These are phyloP conservation scores for Potorous gilbertii DNA, from an alignment of 2,797 vertebrate genomes.

Conservation along the genomic window DNA sequence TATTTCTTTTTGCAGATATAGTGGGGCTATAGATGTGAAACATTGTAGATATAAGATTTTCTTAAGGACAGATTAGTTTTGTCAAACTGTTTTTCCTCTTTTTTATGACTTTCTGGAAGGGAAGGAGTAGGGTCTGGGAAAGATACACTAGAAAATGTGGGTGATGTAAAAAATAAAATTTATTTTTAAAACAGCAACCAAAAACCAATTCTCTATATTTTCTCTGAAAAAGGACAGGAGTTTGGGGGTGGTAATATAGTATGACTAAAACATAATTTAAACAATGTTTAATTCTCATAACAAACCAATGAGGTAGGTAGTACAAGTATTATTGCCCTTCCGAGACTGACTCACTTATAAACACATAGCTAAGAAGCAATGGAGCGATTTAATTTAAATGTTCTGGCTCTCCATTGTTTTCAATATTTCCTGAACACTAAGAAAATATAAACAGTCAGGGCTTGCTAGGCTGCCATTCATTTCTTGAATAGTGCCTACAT, in stretches of 20 bases:
- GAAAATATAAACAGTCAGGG: neutral
- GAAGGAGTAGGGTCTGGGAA: neutral
- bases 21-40: neutral
- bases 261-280: neutral
- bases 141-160: neutral
- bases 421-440: neutral
- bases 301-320: neutral
- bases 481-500: constrained; percentile 54
- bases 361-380: too few relatives aligned
- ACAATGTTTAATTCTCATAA: neutral
- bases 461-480: neutral
- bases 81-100: neutral
- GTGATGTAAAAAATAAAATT: neutral
- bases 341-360: too few relatives aligned
- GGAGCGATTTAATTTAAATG: neutral
- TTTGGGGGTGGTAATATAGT: neutral
- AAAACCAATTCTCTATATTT: neutral
- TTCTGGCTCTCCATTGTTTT: neutral
- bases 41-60: neutral
- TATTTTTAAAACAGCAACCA: neutral
- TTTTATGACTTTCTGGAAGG: neutral
- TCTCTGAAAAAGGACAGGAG: neutral
- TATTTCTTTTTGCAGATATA: neutral
- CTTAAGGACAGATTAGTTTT: neutral
- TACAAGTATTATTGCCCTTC: too few relatives aligned